Evolutionary conservation across 30 jellyfish, hydroid and myxozoan genomes (phyloP).

Genomic region (Aurelia coerulea): DNA sequence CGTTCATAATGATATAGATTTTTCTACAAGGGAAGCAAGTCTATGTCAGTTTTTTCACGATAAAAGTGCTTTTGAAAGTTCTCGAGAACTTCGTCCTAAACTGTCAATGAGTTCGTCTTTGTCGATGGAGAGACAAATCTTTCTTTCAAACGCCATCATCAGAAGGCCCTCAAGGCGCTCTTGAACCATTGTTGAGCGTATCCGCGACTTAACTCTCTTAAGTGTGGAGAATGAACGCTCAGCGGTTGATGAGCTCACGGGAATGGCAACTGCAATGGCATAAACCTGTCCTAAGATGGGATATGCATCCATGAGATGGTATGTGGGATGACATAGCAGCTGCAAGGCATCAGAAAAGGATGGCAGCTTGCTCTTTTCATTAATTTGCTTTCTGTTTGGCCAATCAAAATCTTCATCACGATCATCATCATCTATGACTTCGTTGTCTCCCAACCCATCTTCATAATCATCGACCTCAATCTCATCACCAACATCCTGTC

Average conservation of each 20-base stretch:
- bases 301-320: slow-evolving; percentile 42
- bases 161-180: slow-evolving; percentile 35
- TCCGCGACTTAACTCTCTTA: slow-evolving; percentile 9
- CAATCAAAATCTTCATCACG: slow-evolving; percentile 2
- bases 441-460: slow-evolving; percentile 11
- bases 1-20: too few relatives aligned
- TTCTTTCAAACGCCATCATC: slow-evolving; percentile 41
- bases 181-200: slow-evolving; percentile 39
- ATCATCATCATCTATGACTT: not conserved
- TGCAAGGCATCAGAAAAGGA: slow-evolving; percentile 14
- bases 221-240: slow-evolving; percentile 25
- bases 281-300: slow-evolving; percentile 9
- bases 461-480: slow-evolving; percentile 8
- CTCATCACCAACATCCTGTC: not conserved
- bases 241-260: slow-evolving; percentile 26
- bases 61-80: not conserved
- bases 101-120: slow-evolving; percentile 3
- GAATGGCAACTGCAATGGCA: slow-evolving; percentile 51
- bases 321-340: slow-evolving; percentile 20
- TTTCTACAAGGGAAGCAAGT: not conserved
- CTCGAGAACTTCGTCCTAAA: slow-evolving; percentile 5
- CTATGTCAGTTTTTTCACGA: not conserved
- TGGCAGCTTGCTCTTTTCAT: slow-evolving; percentile 18
- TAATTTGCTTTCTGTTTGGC: not conserved
- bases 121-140: slow-evolving; percentile 1